Percentiles rank a stretch among this genome's conserved stretches.
phyloP scores from a whole-genome alignment of 2,797 vertebrate species.

The Cyprinodon diabolis region DNA sequence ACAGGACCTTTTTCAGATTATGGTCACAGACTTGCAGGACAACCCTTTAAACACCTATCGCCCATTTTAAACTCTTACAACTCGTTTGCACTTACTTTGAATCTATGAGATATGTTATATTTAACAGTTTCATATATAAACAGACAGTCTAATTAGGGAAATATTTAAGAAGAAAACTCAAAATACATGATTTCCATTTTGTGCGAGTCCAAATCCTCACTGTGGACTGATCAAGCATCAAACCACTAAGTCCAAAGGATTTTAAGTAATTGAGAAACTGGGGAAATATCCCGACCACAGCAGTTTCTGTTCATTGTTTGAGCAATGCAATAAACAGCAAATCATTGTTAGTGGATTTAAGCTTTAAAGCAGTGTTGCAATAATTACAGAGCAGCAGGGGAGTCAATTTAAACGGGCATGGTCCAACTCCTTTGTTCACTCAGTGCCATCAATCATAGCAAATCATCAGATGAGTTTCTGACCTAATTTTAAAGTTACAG shows the following conservation, averaged over 20 bases:
- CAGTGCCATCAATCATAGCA: not conserved
- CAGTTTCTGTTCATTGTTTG: not conserved
- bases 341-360: not conserved
- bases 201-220: not conserved
- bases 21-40: not conserved
- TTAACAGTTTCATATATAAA: too few species aligned
- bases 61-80: too few species aligned
- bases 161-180: too few species aligned
- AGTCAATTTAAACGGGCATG: not conserved
- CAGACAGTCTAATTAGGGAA: too few species aligned
- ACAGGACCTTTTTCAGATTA: not conserved
- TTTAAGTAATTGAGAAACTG: not conserved
- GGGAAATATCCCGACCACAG: not conserved
- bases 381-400: not conserved
- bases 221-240: too few species aligned
- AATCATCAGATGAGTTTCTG: not conserved
- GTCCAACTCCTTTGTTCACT: not conserved
- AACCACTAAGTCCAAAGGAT: not conserved
- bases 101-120: too few species aligned
- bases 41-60: too few species aligned
- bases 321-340: not conserved
- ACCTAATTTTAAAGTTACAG: not conserved
- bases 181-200: too few species aligned
- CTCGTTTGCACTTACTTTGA: too few species aligned
- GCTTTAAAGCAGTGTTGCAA: slow-evolving; percentile 1